Conservation (phyloP, 2,113 vertebrate genomes). For the Eulacestoma nigropectus region DNA sequence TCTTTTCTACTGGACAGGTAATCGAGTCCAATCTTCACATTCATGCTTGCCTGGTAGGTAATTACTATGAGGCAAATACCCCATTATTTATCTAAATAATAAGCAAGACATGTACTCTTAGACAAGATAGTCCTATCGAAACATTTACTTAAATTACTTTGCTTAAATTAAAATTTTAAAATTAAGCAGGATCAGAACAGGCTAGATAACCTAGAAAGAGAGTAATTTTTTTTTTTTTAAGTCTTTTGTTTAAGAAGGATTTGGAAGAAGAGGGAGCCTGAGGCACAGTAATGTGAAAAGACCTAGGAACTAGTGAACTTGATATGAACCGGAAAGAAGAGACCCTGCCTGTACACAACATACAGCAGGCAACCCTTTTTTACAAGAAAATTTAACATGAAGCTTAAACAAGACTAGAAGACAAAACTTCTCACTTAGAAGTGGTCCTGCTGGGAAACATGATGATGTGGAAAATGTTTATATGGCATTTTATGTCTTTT, state of each 20-base stretch:
- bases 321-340: background rate
- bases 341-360: background rate
- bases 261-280: background rate
- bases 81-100: background rate
- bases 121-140: background rate
- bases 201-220: background rate
- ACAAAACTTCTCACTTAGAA: background rate
- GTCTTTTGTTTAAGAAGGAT: background rate
- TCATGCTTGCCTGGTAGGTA: background rate
- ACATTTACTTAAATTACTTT: background rate
- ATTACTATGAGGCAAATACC: background rate
- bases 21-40: background rate
- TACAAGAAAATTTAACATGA: background rate
- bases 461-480: constrained; percentile 10
- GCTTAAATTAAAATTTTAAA: background rate
- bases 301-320: background rate
- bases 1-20: background rate
- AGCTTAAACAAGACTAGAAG: background rate
- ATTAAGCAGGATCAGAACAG: background rate
- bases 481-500: background rate
- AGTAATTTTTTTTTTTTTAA: background rate
- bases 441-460: background rate
- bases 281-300: background rate
- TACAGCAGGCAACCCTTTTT: background rate
- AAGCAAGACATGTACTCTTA: too few species aligned